A percentile compares a stretch with the other conserved stretches of the same genome.
These are phyloP conservation scores for Mythimna vitellina DNA, from an alignment of 2,888 invertebrate genomes.

Conservation along the genomic window DNA sequence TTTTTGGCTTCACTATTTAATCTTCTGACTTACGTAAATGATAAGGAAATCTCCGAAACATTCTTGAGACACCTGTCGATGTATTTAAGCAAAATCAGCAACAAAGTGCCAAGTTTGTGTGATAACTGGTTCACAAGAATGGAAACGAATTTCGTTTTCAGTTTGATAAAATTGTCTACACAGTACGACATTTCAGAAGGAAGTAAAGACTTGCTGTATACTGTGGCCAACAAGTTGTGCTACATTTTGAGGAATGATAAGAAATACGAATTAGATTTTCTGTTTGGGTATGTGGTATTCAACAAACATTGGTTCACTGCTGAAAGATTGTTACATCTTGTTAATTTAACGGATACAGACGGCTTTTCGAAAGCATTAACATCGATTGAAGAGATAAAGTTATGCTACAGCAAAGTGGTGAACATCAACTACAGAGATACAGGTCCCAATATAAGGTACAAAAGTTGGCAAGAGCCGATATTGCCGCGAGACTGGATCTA, in stretches of 20 bases:
- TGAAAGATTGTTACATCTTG: conserved; percentile 89
- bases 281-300: conserved; percentile 91
- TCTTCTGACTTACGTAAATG: conserved; percentile 75
- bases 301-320: conserved; percentile 91
- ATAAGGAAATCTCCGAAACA: conserved; percentile 77
- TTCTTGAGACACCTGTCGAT: conserved; percentile 80
- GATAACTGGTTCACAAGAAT: conserved; percentile 92
- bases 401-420: conserved; percentile 84
- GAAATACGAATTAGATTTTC: conserved; percentile 88
- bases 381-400: conserved; percentile 82
- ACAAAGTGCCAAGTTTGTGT: conserved; percentile 80
- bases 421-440: conserved; percentile 77
- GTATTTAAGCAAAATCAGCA: conserved; percentile 85
- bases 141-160: conserved; percentile 90
- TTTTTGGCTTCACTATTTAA: conserved; percentile 83
- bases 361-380: conserved; percentile 81
- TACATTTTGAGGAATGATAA: conserved; percentile 91
- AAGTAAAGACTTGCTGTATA: conserved; percentile 89
- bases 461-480: conserved; percentile 91
- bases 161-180: conserved; percentile 84
- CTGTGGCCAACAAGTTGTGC: conserved; percentile 91
- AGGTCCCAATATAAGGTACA: conserved; percentile 82
- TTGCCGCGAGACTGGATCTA: conserved; percentile 96
- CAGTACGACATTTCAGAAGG: conserved; percentile 79
- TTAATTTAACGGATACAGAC: conserved; percentile 86